Conservation (phyloP, 1,140 invertebrate species). For the Halotydeus destructor region DNA sequence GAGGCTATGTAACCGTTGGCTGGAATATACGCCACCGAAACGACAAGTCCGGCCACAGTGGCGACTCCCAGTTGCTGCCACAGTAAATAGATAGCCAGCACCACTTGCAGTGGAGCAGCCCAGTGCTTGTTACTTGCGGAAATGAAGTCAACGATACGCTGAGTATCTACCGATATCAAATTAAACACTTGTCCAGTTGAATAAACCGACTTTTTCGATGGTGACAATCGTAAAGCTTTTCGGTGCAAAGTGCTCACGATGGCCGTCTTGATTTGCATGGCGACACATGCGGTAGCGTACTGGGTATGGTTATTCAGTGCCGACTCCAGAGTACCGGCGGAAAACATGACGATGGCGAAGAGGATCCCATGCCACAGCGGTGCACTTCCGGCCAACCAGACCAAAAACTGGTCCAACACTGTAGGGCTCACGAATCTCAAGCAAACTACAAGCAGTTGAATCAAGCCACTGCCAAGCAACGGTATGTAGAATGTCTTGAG, state of each 20-base stretch:
- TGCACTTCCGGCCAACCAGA: constrained; percentile 8
- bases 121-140: constrained; percentile 15
- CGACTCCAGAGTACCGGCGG: too few relatives aligned
- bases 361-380: constrained; percentile 11
- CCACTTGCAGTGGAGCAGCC: constrained; percentile 48
- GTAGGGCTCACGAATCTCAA: too few relatives aligned
- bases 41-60: constrained; percentile 67
- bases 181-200: constrained; percentile 17
- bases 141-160: constrained; percentile 10
- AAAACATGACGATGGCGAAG: constrained; percentile 8
- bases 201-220: constrained; percentile 7
- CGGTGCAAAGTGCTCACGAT: too few relatives aligned
- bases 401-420: constrained; percentile 5
- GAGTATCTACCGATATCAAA: constrained; percentile 15
- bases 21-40: constrained; percentile 72
- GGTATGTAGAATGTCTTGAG: too few relatives aligned
- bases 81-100: constrained; percentile 54
- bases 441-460: too few relatives aligned
- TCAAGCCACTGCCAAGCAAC: too few relatives aligned
- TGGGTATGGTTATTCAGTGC: too few relatives aligned
- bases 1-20: constrained; percentile 71
- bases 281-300: too few relatives aligned
- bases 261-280: too few relatives aligned
- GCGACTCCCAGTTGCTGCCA: constrained; percentile 70
- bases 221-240: constrained; percentile 15